Conservation (phyloP, 37 sponge, comb jelly and placozoan species). For the Diacarnus erythraeanus region DNA sequence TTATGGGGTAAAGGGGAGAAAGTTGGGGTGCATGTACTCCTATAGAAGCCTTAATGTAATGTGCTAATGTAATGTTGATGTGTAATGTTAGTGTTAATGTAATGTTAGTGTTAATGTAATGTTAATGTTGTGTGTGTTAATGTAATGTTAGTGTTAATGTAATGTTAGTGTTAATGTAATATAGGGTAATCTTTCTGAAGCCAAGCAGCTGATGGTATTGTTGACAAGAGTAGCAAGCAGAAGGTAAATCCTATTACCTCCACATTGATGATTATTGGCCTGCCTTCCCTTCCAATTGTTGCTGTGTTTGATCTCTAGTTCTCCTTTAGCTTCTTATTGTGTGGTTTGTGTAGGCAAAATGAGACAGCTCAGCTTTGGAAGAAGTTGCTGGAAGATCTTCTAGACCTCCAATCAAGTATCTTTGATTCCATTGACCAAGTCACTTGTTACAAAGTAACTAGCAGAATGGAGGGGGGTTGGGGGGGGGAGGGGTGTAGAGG, state of each 20-base stretch:
- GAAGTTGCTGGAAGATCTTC: constrained; percentile 34
- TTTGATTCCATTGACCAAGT: constrained; percentile 49
- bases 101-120: neutral
- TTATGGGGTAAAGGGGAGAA: neutral
- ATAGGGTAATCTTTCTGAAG: constrained; percentile 33
- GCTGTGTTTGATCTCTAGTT: neutral
- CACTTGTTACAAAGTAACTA: constrained; percentile 60
- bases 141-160: neutral
- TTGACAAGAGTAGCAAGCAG: constrained; percentile 57
- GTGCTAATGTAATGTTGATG: neutral
- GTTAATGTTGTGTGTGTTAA: constrained; percentile 18
- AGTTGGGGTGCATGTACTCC: neutral
- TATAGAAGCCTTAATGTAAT: neutral
- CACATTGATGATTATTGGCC: neutral
- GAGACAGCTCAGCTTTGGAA: constrained; percentile 43
- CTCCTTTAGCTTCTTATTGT: no score
- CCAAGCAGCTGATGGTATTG: constrained; percentile 55
- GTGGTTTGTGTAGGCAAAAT: constrained; percentile 14
- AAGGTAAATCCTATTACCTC: constrained; percentile 16
- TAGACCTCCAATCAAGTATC: constrained; percentile 16
- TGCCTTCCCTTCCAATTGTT: neutral
- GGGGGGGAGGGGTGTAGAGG: no score
- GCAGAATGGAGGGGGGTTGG: no score
- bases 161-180: neutral
- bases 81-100: neutral